Base-by-base conservation (phyloP, 2,113 vertebrate species). In the Jaculus jaculus region DNA sequence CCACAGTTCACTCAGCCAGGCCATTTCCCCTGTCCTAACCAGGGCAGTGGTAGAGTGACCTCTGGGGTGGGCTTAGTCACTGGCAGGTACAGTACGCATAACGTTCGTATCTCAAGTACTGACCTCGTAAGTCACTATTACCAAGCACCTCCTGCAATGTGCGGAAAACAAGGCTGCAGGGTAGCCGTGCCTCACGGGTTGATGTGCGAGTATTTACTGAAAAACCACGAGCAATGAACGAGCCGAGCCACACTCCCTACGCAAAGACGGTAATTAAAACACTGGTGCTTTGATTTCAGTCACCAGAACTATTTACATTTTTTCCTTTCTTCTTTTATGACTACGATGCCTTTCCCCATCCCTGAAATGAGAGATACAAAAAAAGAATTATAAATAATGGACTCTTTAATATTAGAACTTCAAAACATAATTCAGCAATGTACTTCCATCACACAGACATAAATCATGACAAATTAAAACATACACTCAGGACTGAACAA, bases 281-380 rank as follows among this genome's bases (percentile, higher is more conserved):
- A 71, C 17, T 60, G 75, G 61, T 75, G 86, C 15, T 10, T 0
- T 84, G 42, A 54, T 16, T 75, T 58, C 15, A 90, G 28, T 84
- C 34, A 86, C 34, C 34, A 83, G 85, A 26, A 61, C 26, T 28
- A 30, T 68, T 89, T 65, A 97, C 15, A 63, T 68, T 86, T 92
- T 93, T 74, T 98, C 97, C 97, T 98, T 99, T 98, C 98, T 99
- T 98, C 96, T 98, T 98, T 97, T 99, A 71, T 98, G 98, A 84
- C 97, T 97, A 85, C 97, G 98, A 92, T 98, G 98, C 88, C 98
- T 98, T 30, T 98, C 98, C 37, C 99, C 98, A 79, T 99, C 98
- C 96, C 99, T 99, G 97, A 95, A 98, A 98, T 4, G 84, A 96
- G 96, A 80, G 42, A 10, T n/a, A 12, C 83, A 32, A 51, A 86